Conservation (phyloP, 2,888 invertebrate genomes). For the Eubasilissa splendida region DNA sequence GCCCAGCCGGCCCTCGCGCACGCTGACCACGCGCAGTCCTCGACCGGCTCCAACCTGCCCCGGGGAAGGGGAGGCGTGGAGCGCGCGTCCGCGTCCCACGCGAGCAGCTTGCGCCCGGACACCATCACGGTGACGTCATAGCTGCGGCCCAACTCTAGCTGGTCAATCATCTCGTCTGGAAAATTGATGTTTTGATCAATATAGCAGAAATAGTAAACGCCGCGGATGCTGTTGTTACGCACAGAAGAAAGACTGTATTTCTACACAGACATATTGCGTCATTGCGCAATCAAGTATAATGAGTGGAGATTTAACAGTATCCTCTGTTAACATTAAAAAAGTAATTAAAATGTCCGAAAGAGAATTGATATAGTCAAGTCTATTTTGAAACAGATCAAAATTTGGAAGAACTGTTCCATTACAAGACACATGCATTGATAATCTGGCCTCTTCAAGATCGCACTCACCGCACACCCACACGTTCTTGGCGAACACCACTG, state of each 20-base stretch:
- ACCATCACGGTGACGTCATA: slow-evolving; percentile 25
- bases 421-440: too few relatives aligned
- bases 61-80: background rate
- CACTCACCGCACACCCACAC: slow-evolving; percentile 41
- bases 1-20: slow-evolving; percentile 8
- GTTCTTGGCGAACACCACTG: background rate
- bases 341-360: too few relatives aligned
- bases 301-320: too few relatives aligned
- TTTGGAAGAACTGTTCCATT: too few relatives aligned
- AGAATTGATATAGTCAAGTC: too few relatives aligned
- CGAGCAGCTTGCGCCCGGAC: background rate
- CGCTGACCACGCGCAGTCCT: slow-evolving; percentile 23
- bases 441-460: too few relatives aligned
- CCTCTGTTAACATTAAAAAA: too few relatives aligned
- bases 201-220: background rate
- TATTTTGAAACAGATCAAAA: too few relatives aligned
- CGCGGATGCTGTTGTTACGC: background rate
- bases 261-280: too few relatives aligned
- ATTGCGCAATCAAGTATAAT: too few relatives aligned
- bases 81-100: slow-evolving; percentile 29
- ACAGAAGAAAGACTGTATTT: background rate
- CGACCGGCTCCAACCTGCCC: background rate
- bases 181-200: background rate
- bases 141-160: slow-evolving; percentile 29
- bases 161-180: slow-evolving; percentile 47